A percentile compares a stretch with the other conserved stretches of the same genome.
Evolutionary conservation across 2,113 vertebrate genomes (phyloP).

Genomic region (Malurus elegans): DNA sequence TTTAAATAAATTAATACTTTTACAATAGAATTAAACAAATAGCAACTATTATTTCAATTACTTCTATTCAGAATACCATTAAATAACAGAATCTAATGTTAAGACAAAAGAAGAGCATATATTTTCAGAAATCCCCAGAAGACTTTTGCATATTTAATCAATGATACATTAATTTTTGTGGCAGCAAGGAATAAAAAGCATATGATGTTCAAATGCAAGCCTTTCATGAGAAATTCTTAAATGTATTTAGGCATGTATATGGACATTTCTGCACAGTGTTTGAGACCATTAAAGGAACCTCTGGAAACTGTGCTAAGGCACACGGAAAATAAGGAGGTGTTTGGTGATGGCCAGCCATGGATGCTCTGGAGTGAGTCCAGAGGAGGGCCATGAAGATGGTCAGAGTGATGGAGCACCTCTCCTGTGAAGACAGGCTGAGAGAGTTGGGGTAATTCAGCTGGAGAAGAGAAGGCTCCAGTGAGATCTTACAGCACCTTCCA

Average conservation of each 20-base stretch:
- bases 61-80: background rate
- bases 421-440: background rate
- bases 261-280: accelerated
- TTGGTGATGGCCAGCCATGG: background rate
- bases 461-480: background rate
- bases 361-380: background rate
- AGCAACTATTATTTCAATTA: background rate
- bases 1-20: background rate
- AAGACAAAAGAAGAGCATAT: background rate
- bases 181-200: background rate
- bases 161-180: background rate
- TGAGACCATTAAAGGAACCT: background rate
- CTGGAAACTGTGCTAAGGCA: background rate
- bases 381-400: background rate
- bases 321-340: background rate
- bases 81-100: background rate
- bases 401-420: background rate
- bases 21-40: background rate
- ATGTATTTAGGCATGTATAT: background rate
- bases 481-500: background rate
- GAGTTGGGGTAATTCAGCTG: background rate
- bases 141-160: background rate
- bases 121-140: background rate
- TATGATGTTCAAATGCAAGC: background rate
- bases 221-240: background rate